Evolutionary conservation across 2,888 invertebrate genomes (phyloP).

Genomic region (Disparrhopalites patrizii): DNA sequence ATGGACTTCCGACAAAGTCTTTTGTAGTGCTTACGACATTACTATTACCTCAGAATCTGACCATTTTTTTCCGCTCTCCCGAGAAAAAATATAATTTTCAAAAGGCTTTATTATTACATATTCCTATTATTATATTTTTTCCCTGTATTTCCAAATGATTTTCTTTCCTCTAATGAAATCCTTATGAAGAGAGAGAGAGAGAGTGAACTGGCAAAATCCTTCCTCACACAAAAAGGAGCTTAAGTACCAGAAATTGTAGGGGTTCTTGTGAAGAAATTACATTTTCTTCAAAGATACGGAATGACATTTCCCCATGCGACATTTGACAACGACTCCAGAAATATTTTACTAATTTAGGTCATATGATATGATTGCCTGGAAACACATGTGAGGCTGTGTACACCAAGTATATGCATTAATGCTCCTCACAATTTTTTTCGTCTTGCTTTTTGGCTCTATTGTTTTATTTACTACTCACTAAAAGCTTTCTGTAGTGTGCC

Average conservation of each 20-base stretch:
- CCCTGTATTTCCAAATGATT: too few relatives aligned
- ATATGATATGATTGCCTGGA: background rate
- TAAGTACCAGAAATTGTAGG: background rate
- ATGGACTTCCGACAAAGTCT: background rate
- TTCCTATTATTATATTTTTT: too few relatives aligned
- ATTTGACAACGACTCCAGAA: slow-evolving; percentile 9
- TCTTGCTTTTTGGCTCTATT: too few relatives aligned
- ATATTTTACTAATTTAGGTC: slow-evolving; percentile 5
- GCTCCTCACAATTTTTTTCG: too few relatives aligned
- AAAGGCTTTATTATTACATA: too few relatives aligned
- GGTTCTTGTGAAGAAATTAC: slow-evolving; percentile 3
- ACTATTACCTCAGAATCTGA: background rate
- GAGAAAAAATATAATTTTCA: too few relatives aligned
- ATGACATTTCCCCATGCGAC: slow-evolving; percentile 13
- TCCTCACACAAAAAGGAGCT: background rate
- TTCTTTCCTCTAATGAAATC: background rate
- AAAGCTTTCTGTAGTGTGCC: background rate
- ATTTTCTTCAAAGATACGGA: slow-evolving; percentile 9
- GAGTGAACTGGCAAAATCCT: too few relatives aligned
- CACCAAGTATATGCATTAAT: background rate
- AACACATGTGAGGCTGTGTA: background rate
- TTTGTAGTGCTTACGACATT: background rate
- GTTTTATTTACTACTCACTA: background rate
- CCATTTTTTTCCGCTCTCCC: background rate
- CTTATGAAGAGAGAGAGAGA: background rate